Conservation (phyloP, 2,888 invertebrate genomes). For the Metopia argyrocephala region DNA sequence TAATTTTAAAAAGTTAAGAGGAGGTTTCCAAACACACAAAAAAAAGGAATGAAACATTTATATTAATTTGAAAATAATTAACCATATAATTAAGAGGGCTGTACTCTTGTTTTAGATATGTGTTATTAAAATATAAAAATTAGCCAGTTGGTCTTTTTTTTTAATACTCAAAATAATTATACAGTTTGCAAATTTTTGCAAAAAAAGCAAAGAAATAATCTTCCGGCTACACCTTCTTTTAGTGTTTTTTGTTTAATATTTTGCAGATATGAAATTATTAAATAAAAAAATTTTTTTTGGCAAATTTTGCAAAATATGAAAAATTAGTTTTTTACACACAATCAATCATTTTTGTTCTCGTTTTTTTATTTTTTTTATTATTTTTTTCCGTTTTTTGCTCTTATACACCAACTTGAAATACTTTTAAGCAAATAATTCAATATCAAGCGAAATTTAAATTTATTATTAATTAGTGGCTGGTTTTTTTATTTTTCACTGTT, state of each 20-base stretch:
- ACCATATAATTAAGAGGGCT: conserved; percentile 57
- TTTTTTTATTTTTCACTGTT: neutral
- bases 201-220: conserved; percentile 31
- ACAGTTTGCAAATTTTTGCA: neutral
- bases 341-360: conserved; percentile 30
- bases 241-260: neutral
- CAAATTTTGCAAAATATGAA: conserved; percentile 8
- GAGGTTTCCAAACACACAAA: neutral
- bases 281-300: neutral
- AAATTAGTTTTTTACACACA: neutral
- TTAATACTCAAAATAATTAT: too few species aligned
- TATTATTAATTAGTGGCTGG: conserved; percentile 6
- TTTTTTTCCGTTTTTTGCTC: neutral
- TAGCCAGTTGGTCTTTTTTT: too few species aligned
- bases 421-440: neutral
- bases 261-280: conserved; percentile 22
- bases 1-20: neutral
- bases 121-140: too few species aligned
- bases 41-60: conserved; percentile 16
- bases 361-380: neutral
- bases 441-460: neutral
- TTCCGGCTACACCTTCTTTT: conserved; percentile 58
- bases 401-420: neutral
- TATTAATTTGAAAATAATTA: conserved; percentile 57
- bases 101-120: conserved; percentile 3